Evolutionary conservation across 2,797 vertebrate species (phyloP).

Genomic region (Cuculus canorus): DNA sequence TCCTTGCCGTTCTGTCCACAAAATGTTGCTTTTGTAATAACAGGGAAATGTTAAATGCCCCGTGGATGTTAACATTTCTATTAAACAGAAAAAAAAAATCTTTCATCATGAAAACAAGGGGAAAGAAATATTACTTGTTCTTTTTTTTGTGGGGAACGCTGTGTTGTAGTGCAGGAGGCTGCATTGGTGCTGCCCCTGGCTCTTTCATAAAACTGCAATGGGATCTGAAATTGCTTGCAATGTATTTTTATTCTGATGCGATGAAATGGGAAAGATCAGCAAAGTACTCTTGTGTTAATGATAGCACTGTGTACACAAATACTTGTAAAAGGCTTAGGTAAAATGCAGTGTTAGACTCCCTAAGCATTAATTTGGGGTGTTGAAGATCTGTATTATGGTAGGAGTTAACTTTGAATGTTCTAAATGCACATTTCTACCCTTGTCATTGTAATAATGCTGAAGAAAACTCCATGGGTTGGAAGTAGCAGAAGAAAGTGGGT

Average conservation of each 20-base stretch:
- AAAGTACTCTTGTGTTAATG: background rate
- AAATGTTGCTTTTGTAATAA: background rate
- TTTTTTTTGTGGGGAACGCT: background rate
- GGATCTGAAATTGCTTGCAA: background rate
- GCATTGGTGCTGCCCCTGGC: background rate
- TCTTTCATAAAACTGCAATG: background rate
- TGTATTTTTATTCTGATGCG: background rate
- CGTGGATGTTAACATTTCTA: background rate
- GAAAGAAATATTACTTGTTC: background rate
- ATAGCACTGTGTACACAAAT: background rate
- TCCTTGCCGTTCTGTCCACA: background rate
- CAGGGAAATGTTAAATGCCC: background rate
- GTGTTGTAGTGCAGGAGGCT: background rate
- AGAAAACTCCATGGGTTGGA: background rate
- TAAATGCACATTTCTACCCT: background rate
- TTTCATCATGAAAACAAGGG: background rate
- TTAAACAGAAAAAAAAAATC: background rate
- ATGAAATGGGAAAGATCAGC: background rate
- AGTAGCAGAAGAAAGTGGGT: background rate
- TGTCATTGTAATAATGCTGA: background rate
- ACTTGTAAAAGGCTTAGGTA: background rate
- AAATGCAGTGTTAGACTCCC: background rate
- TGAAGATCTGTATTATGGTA: background rate
- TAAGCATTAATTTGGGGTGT: background rate
- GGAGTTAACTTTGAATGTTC: background rate